These are phyloP conservation scores for Drepanosiphum platanoidis DNA, from an alignment of 2,888 invertebrate genomes.

Conservation along the genomic window DNA sequence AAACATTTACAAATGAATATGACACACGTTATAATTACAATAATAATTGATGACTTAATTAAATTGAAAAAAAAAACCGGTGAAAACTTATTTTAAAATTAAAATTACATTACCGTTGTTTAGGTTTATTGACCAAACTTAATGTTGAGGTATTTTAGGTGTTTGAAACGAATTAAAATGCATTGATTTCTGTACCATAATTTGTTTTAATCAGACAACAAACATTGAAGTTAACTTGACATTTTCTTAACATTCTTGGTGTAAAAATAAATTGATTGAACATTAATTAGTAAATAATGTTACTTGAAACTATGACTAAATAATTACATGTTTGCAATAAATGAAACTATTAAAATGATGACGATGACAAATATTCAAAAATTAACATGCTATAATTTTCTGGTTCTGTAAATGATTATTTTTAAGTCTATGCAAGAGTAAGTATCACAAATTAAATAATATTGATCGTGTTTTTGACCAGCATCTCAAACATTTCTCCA, in stretches of 20 bases:
- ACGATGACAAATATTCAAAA: slow-evolving; percentile 29
- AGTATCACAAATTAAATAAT: slow-evolving; percentile 45
- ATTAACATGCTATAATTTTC: slow-evolving; percentile 46
- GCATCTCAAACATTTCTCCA: neutral
- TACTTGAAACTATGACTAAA: slow-evolving; percentile 21
- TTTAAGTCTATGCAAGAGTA: too few relatives aligned
- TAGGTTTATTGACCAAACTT: neutral
- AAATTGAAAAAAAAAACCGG: too few relatives aligned
- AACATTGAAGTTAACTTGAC: slow-evolving; percentile 4
- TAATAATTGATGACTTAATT: neutral
- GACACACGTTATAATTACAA: neutral
- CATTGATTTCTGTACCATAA: slow-evolving; percentile 8
- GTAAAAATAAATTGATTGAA: slow-evolving; percentile 38
- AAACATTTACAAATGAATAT: too few relatives aligned
- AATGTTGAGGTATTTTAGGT: neutral
- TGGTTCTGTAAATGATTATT: neutral
- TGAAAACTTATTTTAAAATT: too few relatives aligned
- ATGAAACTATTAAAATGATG: slow-evolving; percentile 18
- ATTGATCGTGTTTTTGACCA: slow-evolving; percentile 32
- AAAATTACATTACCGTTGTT: neutral
- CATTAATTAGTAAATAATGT: slow-evolving; percentile 23
- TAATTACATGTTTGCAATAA: slow-evolving; percentile 37
- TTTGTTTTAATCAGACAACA: slow-evolving; percentile 49
- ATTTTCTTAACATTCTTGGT: slow-evolving; percentile 6
- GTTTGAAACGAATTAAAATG: neutral